Evolutionary conservation across 2,113 vertebrate genomes (phyloP).

Genomic region (Pollimyrus isidori): DNA sequence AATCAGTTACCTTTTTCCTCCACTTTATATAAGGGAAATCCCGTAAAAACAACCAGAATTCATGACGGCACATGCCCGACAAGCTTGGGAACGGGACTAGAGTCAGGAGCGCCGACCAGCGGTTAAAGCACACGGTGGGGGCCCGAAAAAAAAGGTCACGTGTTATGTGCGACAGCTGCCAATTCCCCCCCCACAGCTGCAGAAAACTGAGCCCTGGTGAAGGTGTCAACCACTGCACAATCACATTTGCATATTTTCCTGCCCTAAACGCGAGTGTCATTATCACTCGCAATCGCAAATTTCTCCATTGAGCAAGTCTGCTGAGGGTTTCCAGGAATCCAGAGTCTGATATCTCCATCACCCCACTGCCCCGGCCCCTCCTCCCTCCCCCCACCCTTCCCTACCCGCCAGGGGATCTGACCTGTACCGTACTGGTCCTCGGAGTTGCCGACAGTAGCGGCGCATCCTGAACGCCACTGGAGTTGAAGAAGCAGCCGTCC

Average conservation of each 20-base stretch:
- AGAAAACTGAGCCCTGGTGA: background rate
- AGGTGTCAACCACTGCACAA: slow-evolving; percentile 11
- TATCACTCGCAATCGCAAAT: slow-evolving; percentile 35
- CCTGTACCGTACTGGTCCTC: slow-evolving; percentile 48
- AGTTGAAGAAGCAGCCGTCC: slow-evolving; percentile 39
- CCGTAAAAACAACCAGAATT: background rate
- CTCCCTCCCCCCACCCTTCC: background rate
- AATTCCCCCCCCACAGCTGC: background rate
- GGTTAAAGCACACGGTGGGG: background rate
- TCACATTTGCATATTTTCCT: slow-evolving; percentile 33
- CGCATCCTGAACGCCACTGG: slow-evolving; percentile 38
- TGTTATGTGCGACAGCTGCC: background rate
- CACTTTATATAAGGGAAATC: background rate
- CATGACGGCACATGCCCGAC: background rate
- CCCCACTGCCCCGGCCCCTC: slow-evolving; percentile 14
- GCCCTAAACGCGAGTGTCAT: slow-evolving; percentile 40
- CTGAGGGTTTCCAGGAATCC: slow-evolving; percentile 66
- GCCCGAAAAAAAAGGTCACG: background rate
- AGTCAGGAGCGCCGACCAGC: background rate
- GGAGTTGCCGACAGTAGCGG: slow-evolving; percentile 17
- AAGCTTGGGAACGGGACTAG: background rate
- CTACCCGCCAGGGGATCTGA: slow-evolving; percentile 39
- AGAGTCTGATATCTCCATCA: slow-evolving; percentile 45
- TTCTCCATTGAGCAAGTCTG: slow-evolving; percentile 61
- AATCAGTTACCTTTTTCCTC: background rate